phyloP scores from a whole-genome alignment of 2,113 vertebrate species.

The Stigmatopora argus region DNA sequence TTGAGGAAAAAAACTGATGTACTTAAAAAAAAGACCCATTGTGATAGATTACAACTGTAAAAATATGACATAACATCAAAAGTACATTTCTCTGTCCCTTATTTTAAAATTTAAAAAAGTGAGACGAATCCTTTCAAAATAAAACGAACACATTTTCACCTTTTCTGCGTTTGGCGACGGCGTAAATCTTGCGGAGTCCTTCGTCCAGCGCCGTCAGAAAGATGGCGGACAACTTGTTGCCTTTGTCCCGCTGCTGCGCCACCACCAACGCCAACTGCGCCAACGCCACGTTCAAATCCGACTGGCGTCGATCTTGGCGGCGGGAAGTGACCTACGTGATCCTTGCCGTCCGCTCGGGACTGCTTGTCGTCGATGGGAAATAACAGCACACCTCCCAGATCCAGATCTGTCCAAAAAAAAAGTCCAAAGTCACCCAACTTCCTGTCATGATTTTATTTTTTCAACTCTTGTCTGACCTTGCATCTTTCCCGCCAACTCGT shows the following conservation, averaged over 20 bases:
- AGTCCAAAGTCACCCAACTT: too few relatives aligned
- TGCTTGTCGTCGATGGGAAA: conserved; percentile 87
- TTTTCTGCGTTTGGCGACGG: conserved; percentile 75
- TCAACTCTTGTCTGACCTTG: conserved; percentile 69
- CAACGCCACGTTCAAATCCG: neutral
- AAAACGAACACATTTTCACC: conserved; percentile 58
- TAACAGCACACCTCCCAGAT: conserved; percentile 80
- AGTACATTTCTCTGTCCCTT: too few relatives aligned
- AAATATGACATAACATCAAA: too few relatives aligned
- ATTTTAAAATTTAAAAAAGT: too few relatives aligned
- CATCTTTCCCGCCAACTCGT: conserved; percentile 87
- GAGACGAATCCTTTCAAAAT: too few relatives aligned
- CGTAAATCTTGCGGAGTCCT: conserved; percentile 82
- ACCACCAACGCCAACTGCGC: conserved; percentile 82
- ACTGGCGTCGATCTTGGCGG: neutral
- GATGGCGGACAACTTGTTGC: conserved; percentile 84
- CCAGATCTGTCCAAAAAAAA: conserved; percentile 71
- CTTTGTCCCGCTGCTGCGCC: conserved; percentile 79
- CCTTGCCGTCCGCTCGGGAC: conserved; percentile 76
- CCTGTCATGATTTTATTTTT: too few relatives aligned
- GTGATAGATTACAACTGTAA: too few relatives aligned
- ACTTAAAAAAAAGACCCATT: too few relatives aligned
- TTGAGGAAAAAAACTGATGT: too few relatives aligned
- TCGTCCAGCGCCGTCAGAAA: conserved; percentile 79
- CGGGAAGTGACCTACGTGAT: conserved; percentile 73